Percentiles rank a stretch among this genome's conserved stretches.
Conservation (phyloP, 2,113 vertebrate species). For the Entosphenus tridentatus region DNA sequence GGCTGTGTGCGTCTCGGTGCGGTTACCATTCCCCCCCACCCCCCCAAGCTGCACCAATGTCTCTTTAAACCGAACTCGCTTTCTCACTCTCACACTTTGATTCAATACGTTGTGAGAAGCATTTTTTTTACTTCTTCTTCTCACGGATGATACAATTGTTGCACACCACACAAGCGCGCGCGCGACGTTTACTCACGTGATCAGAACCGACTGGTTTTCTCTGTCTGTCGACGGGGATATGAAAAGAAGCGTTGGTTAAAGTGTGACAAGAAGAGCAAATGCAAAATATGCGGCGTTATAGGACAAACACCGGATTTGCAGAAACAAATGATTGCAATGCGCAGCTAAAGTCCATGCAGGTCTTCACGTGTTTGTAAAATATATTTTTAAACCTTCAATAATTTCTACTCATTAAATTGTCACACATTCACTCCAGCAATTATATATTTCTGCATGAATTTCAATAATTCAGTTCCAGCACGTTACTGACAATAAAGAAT, state of each 20-base stretch:
- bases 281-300: no score
- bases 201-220: constrained; percentile 5
- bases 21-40: not conserved
- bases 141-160: constrained; percentile 59
- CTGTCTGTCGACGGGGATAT: not conserved
- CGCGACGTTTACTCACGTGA: constrained; percentile 32
- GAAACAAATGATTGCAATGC: no score
- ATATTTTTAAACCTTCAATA: no score
- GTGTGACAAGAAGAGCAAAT: no score
- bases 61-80: not conserved
- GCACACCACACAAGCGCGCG: constrained; percentile 94
- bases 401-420: no score
- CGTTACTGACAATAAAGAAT: no score
- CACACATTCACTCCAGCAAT: no score
- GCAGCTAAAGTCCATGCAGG: no score
- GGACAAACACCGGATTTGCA: no score
- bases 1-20: not conserved
- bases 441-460: no score
- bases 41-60: not conserved
- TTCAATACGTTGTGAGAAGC: not conserved
- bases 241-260: not conserved
- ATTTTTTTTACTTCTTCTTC: constrained; percentile 15
- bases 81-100: not conserved
- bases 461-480: no score
- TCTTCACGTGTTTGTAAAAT: no score